phyloP scores from a whole-genome alignment of 1,140 invertebrate genomes.

The Drusus annulatus region DNA sequence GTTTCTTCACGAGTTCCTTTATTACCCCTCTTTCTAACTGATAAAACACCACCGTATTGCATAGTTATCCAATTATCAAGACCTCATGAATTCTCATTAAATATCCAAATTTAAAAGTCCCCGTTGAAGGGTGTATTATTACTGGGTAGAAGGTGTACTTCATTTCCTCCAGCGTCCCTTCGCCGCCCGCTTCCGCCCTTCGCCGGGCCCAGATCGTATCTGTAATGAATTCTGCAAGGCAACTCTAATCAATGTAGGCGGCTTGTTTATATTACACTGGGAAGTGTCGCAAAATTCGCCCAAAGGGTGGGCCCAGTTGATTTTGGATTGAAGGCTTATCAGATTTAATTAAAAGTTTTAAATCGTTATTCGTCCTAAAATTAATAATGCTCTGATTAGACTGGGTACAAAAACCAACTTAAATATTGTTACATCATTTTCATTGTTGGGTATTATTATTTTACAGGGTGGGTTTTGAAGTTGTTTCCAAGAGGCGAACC shows the following conservation, averaged over 20 bases:
- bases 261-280: constrained; percentile 4
- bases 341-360: constrained; percentile 38
- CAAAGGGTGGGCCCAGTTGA: constrained; percentile 21
- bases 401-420: too few relatives aligned
- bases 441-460: too few relatives aligned
- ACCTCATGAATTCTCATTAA: not conserved
- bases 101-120: not conserved
- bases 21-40: not conserved
- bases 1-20: not conserved
- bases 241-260: constrained; percentile 33
- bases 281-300: constrained; percentile 23
- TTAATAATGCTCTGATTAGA: not conserved
- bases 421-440: too few relatives aligned
- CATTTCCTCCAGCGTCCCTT: not conserved
- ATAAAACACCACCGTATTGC: not conserved
- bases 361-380: constrained; percentile 26
- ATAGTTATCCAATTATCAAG: not conserved
- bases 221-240: constrained; percentile 36
- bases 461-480: too few relatives aligned
- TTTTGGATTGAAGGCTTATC: constrained; percentile 38
- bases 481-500: too few relatives aligned
- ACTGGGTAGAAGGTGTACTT: not conserved
- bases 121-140: constrained; percentile 28
- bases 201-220: constrained; percentile 17
- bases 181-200: constrained; percentile 2